Evolutionary conservation across 2,888 invertebrate genomes (phyloP).

Genomic region (Polydrusus pterygomalis): DNA sequence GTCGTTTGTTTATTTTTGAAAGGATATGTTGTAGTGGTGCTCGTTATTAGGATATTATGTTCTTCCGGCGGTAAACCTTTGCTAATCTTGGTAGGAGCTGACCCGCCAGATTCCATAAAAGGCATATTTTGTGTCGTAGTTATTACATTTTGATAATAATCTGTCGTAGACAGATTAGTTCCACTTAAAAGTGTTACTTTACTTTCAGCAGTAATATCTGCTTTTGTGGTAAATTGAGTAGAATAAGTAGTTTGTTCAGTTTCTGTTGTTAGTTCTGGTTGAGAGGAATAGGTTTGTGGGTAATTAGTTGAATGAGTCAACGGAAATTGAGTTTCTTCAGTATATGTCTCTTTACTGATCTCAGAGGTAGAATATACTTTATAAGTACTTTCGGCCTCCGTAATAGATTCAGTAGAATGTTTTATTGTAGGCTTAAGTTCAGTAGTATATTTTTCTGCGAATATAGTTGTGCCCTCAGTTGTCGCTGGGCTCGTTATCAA

Average conservation of each 20-base stretch:
- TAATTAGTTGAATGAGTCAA: background rate
- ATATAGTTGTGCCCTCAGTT: background rate
- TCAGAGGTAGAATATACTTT: background rate
- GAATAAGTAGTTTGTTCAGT: slow-evolving; percentile 3
- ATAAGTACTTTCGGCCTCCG: background rate
- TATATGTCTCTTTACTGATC: background rate
- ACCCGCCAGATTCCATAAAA: no score
- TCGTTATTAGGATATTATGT: background rate
- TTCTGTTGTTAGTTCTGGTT: background rate
- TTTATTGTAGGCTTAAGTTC: background rate
- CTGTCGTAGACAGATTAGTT: background rate
- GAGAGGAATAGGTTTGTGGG: background rate
- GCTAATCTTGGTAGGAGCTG: no score
- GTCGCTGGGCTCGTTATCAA: background rate
- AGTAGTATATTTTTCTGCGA: background rate
- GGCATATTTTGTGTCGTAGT: no score
- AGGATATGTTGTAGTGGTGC: no score
- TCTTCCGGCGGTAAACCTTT: background rate
- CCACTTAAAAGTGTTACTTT: background rate
- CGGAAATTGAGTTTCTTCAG: background rate
- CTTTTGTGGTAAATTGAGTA: background rate
- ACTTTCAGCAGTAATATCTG: background rate
- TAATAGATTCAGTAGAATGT: background rate
- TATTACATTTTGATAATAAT: no score
- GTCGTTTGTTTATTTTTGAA: background rate